Base-by-base conservation (phyloP, 2,888 invertebrate species). In the Acanthosoma haemorrhoidale region DNA sequence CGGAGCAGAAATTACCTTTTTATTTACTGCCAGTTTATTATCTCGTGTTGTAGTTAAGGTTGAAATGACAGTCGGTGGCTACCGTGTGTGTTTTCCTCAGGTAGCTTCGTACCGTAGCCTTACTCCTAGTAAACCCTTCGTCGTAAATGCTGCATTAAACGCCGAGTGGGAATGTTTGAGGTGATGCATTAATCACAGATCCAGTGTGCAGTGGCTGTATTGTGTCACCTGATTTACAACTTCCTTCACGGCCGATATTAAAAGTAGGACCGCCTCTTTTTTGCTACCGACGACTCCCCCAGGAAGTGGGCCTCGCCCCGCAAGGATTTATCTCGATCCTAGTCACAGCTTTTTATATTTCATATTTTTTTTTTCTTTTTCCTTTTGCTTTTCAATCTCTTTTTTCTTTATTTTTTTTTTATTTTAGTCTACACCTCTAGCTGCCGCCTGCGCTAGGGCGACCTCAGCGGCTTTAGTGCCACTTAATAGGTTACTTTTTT, bases 161-260 rank as follows among this genome's bases (percentile, higher is more conserved):
- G n/a, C 51, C 25, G 51, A 4, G 29, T 51, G 51, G 51, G 51
- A 51, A 51, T 51, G 25, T 51, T 51, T 51, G 51, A 51, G 25
- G 25, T 51, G 25, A 13, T 25, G n/a, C 51, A 51, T 51, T 51
- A 51, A 51, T 51, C 51, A 51, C 25, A 51, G 21, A 25, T 51
- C 43, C n/a, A 51, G 51, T 4, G 36, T 38, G 18, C 61, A 4
- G 21, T 36, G 25, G 3, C 61, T 29, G 32, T 32, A 67, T 67
- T 67, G 67, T 67, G 67, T 13, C 67, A 18, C n/a, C 72, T 72
- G 72, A 72, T 72, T 72, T 72, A 72, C 72, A 70, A 72, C 72
- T 72, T 72, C 72, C 72, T 70, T 67, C 70, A 63, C 72, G 68
- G 72, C 68, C 70, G 70, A 72, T 60, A 57, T 51, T 51, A 51